phyloP scores from a whole-genome alignment of 2,888 invertebrate genomes.

The Cataglyphis albicans region DNA sequence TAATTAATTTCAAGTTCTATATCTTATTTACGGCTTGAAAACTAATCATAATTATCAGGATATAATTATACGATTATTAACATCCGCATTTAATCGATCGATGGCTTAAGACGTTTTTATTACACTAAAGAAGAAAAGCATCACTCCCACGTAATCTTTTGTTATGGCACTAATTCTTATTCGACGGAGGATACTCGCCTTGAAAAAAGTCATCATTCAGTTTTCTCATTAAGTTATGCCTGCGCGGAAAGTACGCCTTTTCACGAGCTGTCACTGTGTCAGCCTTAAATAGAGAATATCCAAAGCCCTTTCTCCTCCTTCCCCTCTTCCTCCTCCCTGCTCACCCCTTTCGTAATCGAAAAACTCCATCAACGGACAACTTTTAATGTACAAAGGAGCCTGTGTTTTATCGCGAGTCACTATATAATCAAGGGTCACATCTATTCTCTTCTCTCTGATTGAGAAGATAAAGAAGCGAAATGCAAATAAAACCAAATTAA shows the following conservation, averaged over 20 bases:
- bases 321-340: neutral
- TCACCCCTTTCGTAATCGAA: neutral
- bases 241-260: conserved; percentile 47
- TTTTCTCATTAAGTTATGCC: conserved; percentile 65
- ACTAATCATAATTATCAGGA: neutral
- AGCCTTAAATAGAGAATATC: conserved; percentile 55
- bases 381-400: conserved; percentile 38
- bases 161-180: conserved; percentile 53
- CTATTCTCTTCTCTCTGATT: conserved; percentile 5
- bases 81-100: conserved; percentile 26
- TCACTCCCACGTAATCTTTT: conserved; percentile 53
- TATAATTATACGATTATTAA: conserved; percentile 23
- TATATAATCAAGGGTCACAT: conserved; percentile 26
- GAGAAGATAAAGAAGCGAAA: conserved; percentile 28
- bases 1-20: neutral
- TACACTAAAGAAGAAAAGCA: conserved; percentile 34
- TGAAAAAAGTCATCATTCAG: conserved; percentile 53
- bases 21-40: neutral
- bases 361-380: conserved; percentile 18
- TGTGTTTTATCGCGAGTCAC: neutral
- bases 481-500: conserved; percentile 51
- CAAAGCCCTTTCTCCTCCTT: neutral
- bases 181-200: conserved; percentile 38
- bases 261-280: conserved; percentile 54
- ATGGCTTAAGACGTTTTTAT: conserved; percentile 31